Evolutionary conservation across 2,113 vertebrate species (phyloP).

Genomic region (Gambusia holbrooki): DNA sequence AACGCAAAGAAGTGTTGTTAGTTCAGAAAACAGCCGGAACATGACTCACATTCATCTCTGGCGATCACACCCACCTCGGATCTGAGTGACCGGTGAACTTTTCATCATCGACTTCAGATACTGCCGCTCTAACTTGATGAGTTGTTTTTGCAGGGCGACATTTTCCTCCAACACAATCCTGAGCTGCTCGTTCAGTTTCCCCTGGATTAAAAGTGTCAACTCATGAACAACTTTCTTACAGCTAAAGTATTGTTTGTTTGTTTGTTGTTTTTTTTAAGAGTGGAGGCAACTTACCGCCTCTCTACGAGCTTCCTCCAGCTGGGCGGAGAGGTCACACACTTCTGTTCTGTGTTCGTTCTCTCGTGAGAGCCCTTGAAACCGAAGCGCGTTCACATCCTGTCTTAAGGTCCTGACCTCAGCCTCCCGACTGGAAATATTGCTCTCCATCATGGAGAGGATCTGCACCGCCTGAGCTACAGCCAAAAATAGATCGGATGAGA

Average conservation of each 20-base stretch:
- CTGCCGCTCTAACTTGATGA: conserved; percentile 77
- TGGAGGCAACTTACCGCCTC: conserved; percentile 73
- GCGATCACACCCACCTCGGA: conserved; percentile 57
- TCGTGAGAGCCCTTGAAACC: conserved; percentile 44
- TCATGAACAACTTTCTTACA: background rate
- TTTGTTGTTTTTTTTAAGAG: background rate
- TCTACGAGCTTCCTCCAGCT: conserved; percentile 69
- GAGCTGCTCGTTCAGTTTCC: conserved; percentile 75
- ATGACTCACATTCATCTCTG: background rate
- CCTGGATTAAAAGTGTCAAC: conserved; percentile 56
- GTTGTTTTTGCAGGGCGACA: conserved; percentile 77
- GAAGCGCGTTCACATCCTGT: conserved; percentile 64
- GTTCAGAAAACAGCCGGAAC: background rate
- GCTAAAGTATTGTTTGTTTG: background rate
- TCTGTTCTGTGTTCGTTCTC: conserved; percentile 60
- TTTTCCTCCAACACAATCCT: conserved; percentile 82
- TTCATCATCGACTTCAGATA: conserved; percentile 65
- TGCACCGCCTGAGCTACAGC: conserved; percentile 79
- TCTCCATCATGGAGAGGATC: conserved; percentile 79
- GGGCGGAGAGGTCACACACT: conserved; percentile 55
- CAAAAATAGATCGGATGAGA: conserved; percentile 51
- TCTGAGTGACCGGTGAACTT: conserved; percentile 46
- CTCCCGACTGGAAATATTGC: conserved; percentile 58
- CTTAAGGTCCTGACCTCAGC: conserved; percentile 70
- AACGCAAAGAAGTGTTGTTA: background rate